phyloP scores from a whole-genome alignment of 2,797 vertebrate genomes.

The Rhinogobio ventralis region DNA sequence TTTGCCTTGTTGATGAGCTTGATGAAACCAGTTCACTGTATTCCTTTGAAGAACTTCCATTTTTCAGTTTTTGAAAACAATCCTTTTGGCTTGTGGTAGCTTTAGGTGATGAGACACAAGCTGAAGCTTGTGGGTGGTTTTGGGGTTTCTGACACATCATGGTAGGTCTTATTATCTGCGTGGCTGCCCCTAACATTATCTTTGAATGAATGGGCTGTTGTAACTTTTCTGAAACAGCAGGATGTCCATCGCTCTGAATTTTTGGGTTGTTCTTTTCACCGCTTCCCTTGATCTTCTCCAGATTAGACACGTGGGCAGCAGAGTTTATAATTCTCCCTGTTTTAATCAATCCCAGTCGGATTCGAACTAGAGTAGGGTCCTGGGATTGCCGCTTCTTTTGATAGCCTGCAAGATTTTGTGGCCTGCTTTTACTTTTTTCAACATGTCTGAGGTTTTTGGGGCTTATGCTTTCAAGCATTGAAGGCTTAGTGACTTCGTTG shows the following conservation, averaged over 20 bases:
- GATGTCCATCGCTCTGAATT: conserved; percentile 50
- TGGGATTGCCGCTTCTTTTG: conserved; percentile 52
- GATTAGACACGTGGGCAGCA: conserved; percentile 47
- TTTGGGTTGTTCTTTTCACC: conserved; percentile 34
- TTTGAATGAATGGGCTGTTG: conserved; percentile 42
- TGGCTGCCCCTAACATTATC: conserved; percentile 29
- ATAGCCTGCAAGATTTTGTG: conserved; percentile 44
- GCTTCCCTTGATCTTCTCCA: conserved; percentile 52
- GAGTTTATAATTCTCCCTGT: conserved; percentile 59
- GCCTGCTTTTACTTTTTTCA: conserved; percentile 33
- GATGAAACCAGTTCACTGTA: neutral
- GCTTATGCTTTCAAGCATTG: conserved; percentile 37
- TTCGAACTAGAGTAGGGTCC: conserved; percentile 60
- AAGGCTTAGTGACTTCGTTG: neutral
- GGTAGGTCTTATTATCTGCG: conserved; percentile 16
- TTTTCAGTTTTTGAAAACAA: conserved; percentile 4
- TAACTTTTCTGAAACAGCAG: conserved; percentile 51
- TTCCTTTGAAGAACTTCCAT: conserved; percentile 8
- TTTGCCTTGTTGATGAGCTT: conserved; percentile 5
- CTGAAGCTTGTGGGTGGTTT: conserved; percentile 4
- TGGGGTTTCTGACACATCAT: conserved; percentile 38
- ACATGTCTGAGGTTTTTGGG: conserved; percentile 47
- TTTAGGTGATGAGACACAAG: neutral
- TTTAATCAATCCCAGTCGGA: conserved; percentile 64
- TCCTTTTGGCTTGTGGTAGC: neutral